phyloP scores from a whole-genome alignment of 2,888 invertebrate species.

The Agrotis exclamationis region DNA sequence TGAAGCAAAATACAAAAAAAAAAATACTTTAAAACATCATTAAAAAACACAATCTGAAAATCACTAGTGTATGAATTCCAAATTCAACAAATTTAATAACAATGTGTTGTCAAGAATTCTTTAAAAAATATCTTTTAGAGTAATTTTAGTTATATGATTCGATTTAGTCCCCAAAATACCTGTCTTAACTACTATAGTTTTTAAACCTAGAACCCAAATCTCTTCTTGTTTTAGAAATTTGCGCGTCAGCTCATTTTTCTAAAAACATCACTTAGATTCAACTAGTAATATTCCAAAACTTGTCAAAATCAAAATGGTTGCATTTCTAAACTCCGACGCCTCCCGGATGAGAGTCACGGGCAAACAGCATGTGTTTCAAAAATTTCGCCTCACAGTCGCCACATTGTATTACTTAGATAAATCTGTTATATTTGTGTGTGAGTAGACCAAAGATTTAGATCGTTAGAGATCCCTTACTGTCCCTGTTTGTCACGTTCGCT shows the following conservation, averaged over 20 bases:
- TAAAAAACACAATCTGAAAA: too few species aligned
- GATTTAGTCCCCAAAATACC: too few species aligned
- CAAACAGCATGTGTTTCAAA: constrained; percentile 54
- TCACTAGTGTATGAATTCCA: too few species aligned
- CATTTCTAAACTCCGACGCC: constrained; percentile 33
- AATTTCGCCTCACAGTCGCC: constrained; percentile 64
- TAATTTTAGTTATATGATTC: not conserved
- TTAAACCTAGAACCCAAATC: too few species aligned
- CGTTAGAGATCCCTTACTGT: not conserved
- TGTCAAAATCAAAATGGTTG: constrained; percentile 33
- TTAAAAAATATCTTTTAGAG: not conserved
- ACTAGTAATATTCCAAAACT: not conserved
- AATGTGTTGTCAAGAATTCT: too few species aligned
- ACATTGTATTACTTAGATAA: constrained; percentile 58
- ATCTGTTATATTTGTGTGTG: constrained; percentile 63
- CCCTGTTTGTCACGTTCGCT: too few species aligned
- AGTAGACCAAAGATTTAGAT: constrained; percentile 30
- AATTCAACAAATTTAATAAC: too few species aligned
- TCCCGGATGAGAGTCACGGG: constrained; percentile 42
- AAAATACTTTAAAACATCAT: too few species aligned
- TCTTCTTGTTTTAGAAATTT: not conserved
- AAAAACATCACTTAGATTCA: not conserved
- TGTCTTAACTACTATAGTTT: too few species aligned
- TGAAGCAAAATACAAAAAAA: too few species aligned
- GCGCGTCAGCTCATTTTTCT: not conserved